Percentiles rank a stretch among this genome's conserved stretches.
These are phyloP conservation scores for Pachymerium ferrugineum DNA, from an alignment of 2,888 invertebrate species.

Conservation along the genomic window DNA sequence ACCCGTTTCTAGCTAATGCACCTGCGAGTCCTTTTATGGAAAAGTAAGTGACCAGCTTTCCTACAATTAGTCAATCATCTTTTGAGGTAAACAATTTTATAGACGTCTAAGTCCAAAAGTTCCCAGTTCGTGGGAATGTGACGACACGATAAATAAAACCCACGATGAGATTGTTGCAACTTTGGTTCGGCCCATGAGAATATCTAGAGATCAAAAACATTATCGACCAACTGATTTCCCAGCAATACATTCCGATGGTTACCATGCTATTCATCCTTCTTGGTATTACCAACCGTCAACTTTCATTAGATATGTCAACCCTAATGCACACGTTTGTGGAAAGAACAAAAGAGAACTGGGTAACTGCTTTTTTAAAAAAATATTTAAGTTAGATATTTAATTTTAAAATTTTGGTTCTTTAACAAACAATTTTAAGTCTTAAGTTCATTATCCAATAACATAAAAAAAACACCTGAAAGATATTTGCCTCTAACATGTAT, in stretches of 20 bases:
- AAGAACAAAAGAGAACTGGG: neutral
- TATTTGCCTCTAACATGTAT: no score
- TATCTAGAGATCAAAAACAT: neutral
- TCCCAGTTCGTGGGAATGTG: neutral
- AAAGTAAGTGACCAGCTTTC: no score
- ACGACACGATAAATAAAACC: neutral
- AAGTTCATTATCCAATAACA: no score
- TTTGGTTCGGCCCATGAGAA: neutral
- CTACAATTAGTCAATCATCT: neutral
- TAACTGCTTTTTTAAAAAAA: neutral
- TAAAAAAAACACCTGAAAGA: no score
- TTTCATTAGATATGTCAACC: neutral
- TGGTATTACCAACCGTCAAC: constrained; percentile 12
- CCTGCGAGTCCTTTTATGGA: neutral
- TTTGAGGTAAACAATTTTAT: neutral
- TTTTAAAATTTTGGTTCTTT: no score
- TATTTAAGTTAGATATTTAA: neutral
- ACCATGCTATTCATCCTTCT: neutral
- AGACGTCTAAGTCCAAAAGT: neutral
- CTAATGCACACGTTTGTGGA: no score
- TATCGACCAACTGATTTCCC: neutral
- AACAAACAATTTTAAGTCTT: no score
- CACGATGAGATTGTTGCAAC: neutral
- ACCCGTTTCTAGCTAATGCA: neutral
- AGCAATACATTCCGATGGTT: neutral